Conservation (phyloP, 2,797 vertebrate genomes). For the Paratrypauchen microcephalus region DNA sequence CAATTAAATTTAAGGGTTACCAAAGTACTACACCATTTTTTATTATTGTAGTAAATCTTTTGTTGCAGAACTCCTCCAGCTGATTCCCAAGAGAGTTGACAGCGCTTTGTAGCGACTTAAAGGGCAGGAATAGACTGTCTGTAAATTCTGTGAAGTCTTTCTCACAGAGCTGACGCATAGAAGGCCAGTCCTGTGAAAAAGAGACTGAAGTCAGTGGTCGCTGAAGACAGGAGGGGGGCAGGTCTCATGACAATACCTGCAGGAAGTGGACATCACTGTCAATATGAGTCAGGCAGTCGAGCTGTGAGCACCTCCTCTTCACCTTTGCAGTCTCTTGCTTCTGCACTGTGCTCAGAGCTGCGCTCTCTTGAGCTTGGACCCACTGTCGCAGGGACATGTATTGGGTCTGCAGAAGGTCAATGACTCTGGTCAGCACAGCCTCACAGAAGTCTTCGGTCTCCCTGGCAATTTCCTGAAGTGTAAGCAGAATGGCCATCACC, state of each 20-base stretch:
- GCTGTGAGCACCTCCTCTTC: constrained; percentile 25
- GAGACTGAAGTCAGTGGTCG: neutral
- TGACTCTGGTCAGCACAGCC: constrained; percentile 23
- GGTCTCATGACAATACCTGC: constrained; percentile 40
- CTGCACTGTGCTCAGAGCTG: constrained; percentile 7
- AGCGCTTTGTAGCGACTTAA: constrained; percentile 29
- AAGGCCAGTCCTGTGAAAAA: constrained; percentile 44
- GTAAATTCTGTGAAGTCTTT: neutral
- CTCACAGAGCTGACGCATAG: constrained; percentile 17
- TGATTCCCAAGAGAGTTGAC: constrained; percentile 35
- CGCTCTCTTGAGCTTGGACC: constrained; percentile 30
- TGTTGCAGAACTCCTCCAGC: constrained; percentile 47
- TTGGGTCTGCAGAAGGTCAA: constrained; percentile 49
- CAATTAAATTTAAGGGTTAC: neutral
- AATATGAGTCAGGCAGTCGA: constrained; percentile 31
- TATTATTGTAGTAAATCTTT: constrained; percentile 30
- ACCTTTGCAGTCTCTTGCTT: constrained; percentile 21
- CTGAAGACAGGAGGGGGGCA: neutral
- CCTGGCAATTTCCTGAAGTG: constrained; percentile 42
- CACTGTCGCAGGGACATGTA: constrained; percentile 34
- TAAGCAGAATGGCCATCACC: neutral
- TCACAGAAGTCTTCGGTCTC: constrained; percentile 50
- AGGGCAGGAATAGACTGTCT: constrained; percentile 23
- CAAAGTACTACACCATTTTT: constrained; percentile 33
- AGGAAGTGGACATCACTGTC: constrained; percentile 44